These are phyloP conservation scores for Trematomus bernacchii DNA, from an alignment of 2,797 vertebrate species.

Conservation along the genomic window DNA sequence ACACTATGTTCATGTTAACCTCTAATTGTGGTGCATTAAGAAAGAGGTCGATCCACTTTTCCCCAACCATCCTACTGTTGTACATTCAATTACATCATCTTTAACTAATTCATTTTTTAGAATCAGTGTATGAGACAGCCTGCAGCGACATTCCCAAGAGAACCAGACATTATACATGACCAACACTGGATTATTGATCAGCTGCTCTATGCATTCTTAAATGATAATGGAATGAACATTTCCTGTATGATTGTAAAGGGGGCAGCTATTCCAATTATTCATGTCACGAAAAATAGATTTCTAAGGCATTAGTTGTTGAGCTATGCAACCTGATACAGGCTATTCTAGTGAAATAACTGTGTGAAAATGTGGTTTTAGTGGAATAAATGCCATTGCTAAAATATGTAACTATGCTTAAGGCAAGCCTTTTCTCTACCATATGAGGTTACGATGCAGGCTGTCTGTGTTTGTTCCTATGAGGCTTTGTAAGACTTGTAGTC, in stretches of 20 bases:
- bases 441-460: no score
- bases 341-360: neutral
- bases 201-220: neutral
- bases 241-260: neutral
- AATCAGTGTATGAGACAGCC: neutral
- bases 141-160: neutral
- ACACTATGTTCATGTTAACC: neutral
- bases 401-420: neutral
- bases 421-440: neutral
- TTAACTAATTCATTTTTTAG: neutral
- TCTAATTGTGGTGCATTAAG: neutral
- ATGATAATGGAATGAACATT: neutral
- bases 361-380: no score
- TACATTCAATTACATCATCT: neutral
- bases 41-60: neutral
- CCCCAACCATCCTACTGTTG: neutral
- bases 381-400: neutral
- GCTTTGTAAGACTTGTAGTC: neutral
- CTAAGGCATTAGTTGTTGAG: neutral
- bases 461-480: no score
- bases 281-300: neutral
- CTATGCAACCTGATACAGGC: no score
- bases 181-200: neutral
- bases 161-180: neutral
- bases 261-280: neutral